These are phyloP conservation scores for Charina bottae DNA, from an alignment of 2,113 vertebrate species.

Conservation along the genomic window DNA sequence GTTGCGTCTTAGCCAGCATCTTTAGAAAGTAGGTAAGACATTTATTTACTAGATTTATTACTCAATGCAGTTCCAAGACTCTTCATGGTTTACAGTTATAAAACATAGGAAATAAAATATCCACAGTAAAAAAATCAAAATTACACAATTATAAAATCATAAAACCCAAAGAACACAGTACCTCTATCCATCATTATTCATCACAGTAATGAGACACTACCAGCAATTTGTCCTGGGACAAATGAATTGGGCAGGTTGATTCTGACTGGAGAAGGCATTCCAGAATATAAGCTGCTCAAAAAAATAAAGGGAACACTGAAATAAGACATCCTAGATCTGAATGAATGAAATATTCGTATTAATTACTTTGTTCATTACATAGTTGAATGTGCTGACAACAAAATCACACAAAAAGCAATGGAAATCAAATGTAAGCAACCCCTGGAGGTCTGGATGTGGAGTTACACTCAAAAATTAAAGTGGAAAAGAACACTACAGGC, in stretches of 20 bases:
- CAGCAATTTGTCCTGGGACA: neutral
- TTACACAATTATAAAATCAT: neutral
- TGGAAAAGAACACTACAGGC: no score
- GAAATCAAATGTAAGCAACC: no score
- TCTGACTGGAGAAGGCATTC: neutral
- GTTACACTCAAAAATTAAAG: no score
- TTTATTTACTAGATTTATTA: neutral
- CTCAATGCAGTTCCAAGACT: neutral
- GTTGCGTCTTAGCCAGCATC: neutral
- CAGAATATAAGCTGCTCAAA: no score
- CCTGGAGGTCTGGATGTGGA: no score
- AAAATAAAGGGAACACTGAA: no score
- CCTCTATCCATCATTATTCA: neutral
- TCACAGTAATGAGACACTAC: neutral
- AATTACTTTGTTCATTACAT: no score
- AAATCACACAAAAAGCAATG: no score
- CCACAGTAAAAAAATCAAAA: neutral
- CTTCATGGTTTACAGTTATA: neutral
- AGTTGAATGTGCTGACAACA: no score
- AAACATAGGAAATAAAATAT: neutral
- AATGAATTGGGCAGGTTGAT: neutral
- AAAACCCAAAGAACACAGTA: neutral
- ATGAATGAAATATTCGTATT: no score
- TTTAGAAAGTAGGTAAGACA: neutral
- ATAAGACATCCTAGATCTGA: no score